These are phyloP conservation scores for Drosophila merina DNA, from an alignment of 2,888 invertebrate species.

Conservation along the genomic window DNA sequence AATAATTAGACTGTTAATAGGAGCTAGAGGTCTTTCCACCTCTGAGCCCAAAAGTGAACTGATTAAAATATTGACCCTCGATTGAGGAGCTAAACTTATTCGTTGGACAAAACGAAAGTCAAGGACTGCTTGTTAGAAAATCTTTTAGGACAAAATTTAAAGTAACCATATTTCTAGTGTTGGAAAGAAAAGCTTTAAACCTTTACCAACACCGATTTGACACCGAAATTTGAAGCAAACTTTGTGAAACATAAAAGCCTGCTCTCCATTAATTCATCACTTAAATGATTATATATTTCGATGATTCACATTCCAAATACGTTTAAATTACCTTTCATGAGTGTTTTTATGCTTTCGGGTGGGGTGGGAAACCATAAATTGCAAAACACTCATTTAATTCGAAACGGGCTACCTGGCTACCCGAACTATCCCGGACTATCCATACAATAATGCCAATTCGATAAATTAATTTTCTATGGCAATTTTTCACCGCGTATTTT, in stretches of 20 bases:
- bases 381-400: slow-evolving; percentile 13
- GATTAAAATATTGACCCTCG: background rate
- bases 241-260: too few relatives aligned
- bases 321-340: background rate
- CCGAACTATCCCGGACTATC: background rate
- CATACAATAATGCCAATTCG: slow-evolving; percentile 19
- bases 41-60: background rate
- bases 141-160: background rate
- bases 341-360: background rate
- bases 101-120: background rate
- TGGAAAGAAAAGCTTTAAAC: too few relatives aligned
- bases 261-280: background rate
- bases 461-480: slow-evolving; percentile 40
- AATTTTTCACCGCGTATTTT: slow-evolving; percentile 11
- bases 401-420: background rate
- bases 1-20: background rate
- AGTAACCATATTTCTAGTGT: too few relatives aligned
- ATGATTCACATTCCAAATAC: background rate
- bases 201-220: too few relatives aligned
- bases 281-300: background rate
- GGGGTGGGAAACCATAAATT: slow-evolving; percentile 37
- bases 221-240: too few relatives aligned
- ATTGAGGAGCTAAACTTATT: background rate
- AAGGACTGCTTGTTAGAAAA: background rate
- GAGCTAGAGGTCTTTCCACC: background rate